phyloP scores from a whole-genome alignment of 2,113 vertebrate species.

The Oryzias woworae region DNA sequence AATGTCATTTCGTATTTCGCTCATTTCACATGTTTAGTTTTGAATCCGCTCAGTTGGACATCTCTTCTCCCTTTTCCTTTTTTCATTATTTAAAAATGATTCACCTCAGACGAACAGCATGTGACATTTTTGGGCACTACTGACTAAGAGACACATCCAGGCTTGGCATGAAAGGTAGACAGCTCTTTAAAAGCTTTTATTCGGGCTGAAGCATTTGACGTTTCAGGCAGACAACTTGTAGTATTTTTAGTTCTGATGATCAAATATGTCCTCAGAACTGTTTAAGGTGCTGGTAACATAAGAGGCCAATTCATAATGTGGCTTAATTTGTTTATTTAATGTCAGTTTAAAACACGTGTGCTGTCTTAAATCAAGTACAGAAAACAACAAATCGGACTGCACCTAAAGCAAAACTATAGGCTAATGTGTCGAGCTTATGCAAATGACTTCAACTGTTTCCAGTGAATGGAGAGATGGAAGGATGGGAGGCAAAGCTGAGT shows the following conservation, averaged over 20 bases:
- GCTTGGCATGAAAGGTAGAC: slow-evolving; percentile 55
- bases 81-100: slow-evolving; percentile 74
- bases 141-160: slow-evolving; percentile 56
- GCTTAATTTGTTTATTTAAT: slow-evolving; percentile 15
- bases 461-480: background rate
- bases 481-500: background rate
- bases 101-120: slow-evolving; percentile 63
- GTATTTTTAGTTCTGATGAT: slow-evolving; percentile 65
- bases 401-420: too few relatives aligned
- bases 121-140: slow-evolving; percentile 66
- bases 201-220: slow-evolving; percentile 30
- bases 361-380: background rate
- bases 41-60: slow-evolving; percentile 63
- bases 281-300: slow-evolving; percentile 39
- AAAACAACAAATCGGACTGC: background rate
- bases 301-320: background rate
- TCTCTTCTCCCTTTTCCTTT: slow-evolving; percentile 56
- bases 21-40: slow-evolving; percentile 70
- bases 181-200: slow-evolving; percentile 65
- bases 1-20: slow-evolving; percentile 71
- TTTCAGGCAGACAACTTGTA: slow-evolving; percentile 32
- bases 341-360: slow-evolving; percentile 13
- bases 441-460: too few relatives aligned
- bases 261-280: slow-evolving; percentile 34
- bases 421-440: too few relatives aligned